phyloP scores from a whole-genome alignment of 1,140 invertebrate genomes.

The Neodiprion pinetum region DNA sequence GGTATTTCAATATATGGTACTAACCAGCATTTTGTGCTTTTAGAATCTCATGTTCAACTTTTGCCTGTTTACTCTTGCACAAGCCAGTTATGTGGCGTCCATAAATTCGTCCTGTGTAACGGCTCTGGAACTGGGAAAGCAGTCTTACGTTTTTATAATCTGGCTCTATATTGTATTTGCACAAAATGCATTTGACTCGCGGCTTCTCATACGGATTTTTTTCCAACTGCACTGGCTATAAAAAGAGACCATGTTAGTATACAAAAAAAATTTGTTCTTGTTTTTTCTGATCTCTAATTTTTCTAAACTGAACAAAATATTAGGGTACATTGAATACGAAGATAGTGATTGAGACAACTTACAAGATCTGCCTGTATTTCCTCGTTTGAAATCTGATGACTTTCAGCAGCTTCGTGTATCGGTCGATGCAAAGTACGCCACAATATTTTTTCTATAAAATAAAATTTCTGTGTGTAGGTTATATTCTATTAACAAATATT shows the following conservation, averaged over 20 bases:
- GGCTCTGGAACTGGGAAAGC: slow-evolving; percentile 94
- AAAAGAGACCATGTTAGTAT: slow-evolving; percentile 18
- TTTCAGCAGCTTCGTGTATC: background rate
- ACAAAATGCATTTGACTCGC: slow-evolving; percentile 82
- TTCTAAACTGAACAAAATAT: background rate
- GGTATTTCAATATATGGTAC: slow-evolving; percentile 7
- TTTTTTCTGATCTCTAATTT: background rate
- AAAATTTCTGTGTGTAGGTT: background rate
- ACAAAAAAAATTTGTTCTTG: background rate
- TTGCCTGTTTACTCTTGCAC: slow-evolving; percentile 77
- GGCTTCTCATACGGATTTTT: slow-evolving; percentile 84
- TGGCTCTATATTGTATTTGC: slow-evolving; percentile 80
- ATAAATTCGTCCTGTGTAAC: slow-evolving; percentile 90
- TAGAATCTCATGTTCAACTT: slow-evolving; percentile 73
- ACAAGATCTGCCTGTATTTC: background rate
- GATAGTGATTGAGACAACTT: background rate
- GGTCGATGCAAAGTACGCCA: background rate
- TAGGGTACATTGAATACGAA: background rate
- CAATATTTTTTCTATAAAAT: background rate
- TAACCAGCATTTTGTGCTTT: slow-evolving; percentile 75
- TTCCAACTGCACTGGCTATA: slow-evolving; percentile 70
- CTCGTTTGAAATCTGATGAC: background rate
- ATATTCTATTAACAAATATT: background rate
- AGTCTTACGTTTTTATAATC: slow-evolving; percentile 93
- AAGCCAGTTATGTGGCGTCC: slow-evolving; percentile 90